phyloP scores from a whole-genome alignment of 2,888 invertebrate genomes.

The Cylloceria caligata region DNA sequence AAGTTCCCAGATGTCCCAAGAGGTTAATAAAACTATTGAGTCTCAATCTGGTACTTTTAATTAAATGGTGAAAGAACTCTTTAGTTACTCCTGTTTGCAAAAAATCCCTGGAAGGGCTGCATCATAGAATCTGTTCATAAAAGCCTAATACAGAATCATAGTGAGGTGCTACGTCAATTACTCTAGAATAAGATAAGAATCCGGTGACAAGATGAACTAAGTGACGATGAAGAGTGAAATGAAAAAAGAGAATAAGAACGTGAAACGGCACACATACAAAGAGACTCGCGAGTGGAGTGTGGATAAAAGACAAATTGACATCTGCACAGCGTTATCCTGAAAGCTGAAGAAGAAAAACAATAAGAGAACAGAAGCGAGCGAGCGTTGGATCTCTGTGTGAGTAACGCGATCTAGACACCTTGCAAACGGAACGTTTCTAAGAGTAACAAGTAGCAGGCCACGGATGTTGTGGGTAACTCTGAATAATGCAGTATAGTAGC shows the following conservation, averaged over 20 bases:
- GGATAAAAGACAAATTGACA: conserved; percentile 78
- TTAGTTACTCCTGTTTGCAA: neutral
- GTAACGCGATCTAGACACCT: conserved; percentile 52
- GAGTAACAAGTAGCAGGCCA: conserved; percentile 55
- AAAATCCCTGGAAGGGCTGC: neutral
- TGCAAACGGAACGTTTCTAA: conserved; percentile 58
- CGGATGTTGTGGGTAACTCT: conserved; percentile 63
- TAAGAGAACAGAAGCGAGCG: conserved; percentile 60
- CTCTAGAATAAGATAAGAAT: conserved; percentile 29
- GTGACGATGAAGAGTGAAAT: conserved; percentile 30
- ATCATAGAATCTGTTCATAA: neutral
- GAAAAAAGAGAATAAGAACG: conserved; percentile 28
- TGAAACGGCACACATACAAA: neutral
- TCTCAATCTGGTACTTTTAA: neutral
- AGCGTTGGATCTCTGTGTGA: conserved; percentile 68
- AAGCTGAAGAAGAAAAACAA: conserved; percentile 61
- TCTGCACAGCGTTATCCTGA: conserved; percentile 71
- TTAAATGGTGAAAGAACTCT: neutral
- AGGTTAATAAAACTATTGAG: neutral
- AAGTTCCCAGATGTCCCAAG: neutral
- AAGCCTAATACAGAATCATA: neutral
- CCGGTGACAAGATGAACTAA: conserved; percentile 41
- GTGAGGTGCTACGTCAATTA: conserved; percentile 37
- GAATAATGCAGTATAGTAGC: conserved; percentile 66
- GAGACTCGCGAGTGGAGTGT: conserved; percentile 18